These are phyloP conservation scores for Phorcus lineatus DNA, from an alignment of 2,888 invertebrate genomes.

Conservation along the genomic window DNA sequence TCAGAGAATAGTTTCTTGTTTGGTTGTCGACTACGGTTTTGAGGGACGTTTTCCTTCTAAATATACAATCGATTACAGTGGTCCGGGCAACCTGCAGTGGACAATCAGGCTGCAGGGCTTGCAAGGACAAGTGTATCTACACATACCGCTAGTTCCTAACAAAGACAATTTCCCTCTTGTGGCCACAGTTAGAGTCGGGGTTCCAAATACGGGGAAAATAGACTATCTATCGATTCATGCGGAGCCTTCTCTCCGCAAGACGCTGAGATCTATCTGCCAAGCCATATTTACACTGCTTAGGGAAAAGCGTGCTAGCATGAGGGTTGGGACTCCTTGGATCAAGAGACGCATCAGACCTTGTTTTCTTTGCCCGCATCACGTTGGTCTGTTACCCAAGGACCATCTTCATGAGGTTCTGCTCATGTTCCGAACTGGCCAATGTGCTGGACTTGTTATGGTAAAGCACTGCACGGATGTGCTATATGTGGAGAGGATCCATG, in stretches of 20 bases:
- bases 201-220: neutral
- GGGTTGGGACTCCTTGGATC: neutral
- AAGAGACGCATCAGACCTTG: constrained; percentile 1
- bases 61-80: too few species aligned
- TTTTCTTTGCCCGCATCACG: neutral
- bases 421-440: neutral
- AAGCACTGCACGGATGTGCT: neutral
- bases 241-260: too few species aligned
- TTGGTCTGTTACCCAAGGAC: neutral
- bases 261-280: too few species aligned
- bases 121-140: too few species aligned
- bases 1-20: too few species aligned
- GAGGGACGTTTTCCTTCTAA: too few species aligned
- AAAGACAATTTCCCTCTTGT: neutral
- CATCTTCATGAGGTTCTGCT: neutral
- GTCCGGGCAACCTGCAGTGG: too few species aligned
- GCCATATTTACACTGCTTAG: neutral
- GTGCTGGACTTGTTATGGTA: neutral
- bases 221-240: neutral
- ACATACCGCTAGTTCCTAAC: neutral
- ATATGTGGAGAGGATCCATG: too few species aligned
- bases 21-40: too few species aligned
- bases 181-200: neutral
- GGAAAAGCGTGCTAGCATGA: neutral
- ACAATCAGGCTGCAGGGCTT: too few species aligned